phyloP scores from a whole-genome alignment of 2,888 invertebrate genomes.

The Dorcus parallelipipedus region DNA sequence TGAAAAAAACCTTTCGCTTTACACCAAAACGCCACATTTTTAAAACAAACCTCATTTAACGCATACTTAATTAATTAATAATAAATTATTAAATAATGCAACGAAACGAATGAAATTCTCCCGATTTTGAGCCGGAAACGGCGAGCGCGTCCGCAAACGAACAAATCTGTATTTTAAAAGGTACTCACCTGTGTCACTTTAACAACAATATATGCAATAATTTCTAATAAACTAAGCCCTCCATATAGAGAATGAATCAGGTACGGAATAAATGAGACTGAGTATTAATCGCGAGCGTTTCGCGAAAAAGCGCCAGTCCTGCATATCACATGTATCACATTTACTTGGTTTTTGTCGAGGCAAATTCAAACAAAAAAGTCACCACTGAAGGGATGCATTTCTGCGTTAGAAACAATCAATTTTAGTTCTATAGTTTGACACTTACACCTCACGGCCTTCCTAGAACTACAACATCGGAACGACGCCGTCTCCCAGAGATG shows the following conservation, averaged over 20 bases:
- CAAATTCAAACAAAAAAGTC: slow-evolving; percentile 20
- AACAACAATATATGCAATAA: slow-evolving; percentile 17
- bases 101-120: neutral
- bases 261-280: slow-evolving; percentile 28
- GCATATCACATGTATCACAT: slow-evolving; percentile 31
- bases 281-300: slow-evolving; percentile 27
- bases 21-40: neutral
- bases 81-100: neutral
- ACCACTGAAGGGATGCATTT: slow-evolving; percentile 26
- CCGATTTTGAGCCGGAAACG: no score
- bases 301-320: slow-evolving; percentile 30
- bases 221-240: slow-evolving; percentile 27
- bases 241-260: slow-evolving; percentile 28
- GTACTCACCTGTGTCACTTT: slow-evolving; percentile 23
- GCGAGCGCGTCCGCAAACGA: no score
- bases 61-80: neutral
- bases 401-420: slow-evolving; percentile 28
- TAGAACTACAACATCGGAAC: slow-evolving; percentile 11
- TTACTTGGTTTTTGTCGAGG: slow-evolving; percentile 23
- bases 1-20: slow-evolving; percentile 3
- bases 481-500: slow-evolving; percentile 2
- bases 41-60: neutral
- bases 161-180: neutral
- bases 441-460: slow-evolving; percentile 27
- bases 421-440: slow-evolving; percentile 26